Base-by-base conservation (phyloP, 2,113 vertebrate species). In the Tyto alba region DNA sequence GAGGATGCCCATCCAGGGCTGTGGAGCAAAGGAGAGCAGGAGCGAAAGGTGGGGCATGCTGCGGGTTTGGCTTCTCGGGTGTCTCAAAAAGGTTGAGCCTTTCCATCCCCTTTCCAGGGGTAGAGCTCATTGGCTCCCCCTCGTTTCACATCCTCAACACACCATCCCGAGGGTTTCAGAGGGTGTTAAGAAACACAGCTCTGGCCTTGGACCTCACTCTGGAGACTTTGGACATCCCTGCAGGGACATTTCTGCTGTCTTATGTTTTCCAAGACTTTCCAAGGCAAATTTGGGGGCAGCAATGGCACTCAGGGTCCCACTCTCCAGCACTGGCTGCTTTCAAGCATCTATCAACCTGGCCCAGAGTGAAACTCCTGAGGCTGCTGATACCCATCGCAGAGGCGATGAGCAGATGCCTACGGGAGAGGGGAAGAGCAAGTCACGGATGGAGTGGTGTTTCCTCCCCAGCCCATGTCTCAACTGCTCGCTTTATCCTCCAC, bases 401-500 rank as follows among this genome's bases (percentile, higher is more conserved):
- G 34, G 10, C 2, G 2, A 53, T 2, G 4, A 73, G 13, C 45
- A 48, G 40, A 12, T 34, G 22, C 32, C 11, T 62, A 9, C 0
- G 5, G 43, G 29, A 84, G 30, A 71, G 21, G 15, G 10, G 43
- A 57, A 53, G 56, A 69, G 18, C 48, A 53, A 26, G 36, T 16
- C 60, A 47, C 3, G 41, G 25, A 57, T 21, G 38, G 30, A 69
- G 34, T 3, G 0, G 7, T 7, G 8, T 68, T 79, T 69, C 26
- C 34, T 47, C 48, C 43, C 8, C 55, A 60, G 45, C 7, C 27
- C 38, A 16, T 2, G 0, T 13, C 73, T 84, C 43, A 75, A 38
- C 10, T 8, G 0, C 56, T 53, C 3, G 0, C 27, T 72, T 56
- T 66, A 40, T 45, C 11, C 32, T n/a, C 29, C 3, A 1, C n/a